Evolutionary conservation across 2,888 invertebrate species (phyloP).

Genomic region (Campoletis raptor): DNA sequence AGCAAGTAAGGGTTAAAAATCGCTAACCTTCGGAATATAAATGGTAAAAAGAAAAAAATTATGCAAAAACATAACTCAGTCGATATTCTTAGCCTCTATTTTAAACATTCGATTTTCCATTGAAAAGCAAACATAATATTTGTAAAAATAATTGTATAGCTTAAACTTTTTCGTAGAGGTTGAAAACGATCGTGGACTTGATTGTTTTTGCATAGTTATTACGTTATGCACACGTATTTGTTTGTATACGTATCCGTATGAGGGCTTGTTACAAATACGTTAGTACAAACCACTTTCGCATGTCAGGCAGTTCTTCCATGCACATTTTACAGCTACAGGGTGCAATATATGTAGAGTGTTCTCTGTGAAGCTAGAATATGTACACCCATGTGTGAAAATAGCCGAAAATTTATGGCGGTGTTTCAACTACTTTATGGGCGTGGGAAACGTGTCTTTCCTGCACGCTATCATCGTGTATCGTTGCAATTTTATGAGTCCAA

Average conservation of each 20-base stretch:
- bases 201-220: constrained; percentile 11
- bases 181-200: constrained; percentile 11
- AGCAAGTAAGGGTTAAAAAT: too few species aligned
- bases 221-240: constrained; percentile 9
- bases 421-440: constrained; percentile 70
- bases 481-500: constrained; percentile 45
- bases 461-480: constrained; percentile 61
- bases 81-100: neutral
- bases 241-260: neutral
- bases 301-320: constrained; percentile 39
- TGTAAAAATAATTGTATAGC: neutral
- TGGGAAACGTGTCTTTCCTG: constrained; percentile 64
- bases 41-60: neutral
- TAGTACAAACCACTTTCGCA: constrained; percentile 42
- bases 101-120: neutral
- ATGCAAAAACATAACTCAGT: neutral
- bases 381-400: constrained; percentile 59
- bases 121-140: neutral
- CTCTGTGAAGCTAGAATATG: constrained; percentile 44
- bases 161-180: neutral
- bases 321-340: constrained; percentile 5
- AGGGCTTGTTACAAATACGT: constrained; percentile 7
- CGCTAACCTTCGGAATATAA: neutral
- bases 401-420: constrained; percentile 73
- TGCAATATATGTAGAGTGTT: constrained; percentile 16